Evolutionary conservation across 2,113 vertebrate genomes (phyloP).

Genomic region (Caretta caretta): DNA sequence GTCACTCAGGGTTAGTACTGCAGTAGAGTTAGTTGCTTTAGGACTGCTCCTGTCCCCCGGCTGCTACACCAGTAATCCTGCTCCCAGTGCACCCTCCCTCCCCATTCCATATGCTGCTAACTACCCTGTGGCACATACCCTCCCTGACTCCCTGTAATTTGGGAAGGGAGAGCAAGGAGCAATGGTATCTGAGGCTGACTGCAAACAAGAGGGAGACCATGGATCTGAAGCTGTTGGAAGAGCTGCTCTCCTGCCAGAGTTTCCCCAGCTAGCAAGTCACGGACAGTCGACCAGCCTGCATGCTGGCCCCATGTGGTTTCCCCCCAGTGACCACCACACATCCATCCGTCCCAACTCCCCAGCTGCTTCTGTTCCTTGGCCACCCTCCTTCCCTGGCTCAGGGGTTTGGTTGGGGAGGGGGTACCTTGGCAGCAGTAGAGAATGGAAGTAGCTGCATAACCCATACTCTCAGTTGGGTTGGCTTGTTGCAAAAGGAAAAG

Average conservation of each 20-base stretch:
- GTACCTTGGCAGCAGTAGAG: not conserved
- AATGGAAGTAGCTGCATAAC: not conserved
- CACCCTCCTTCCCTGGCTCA: not conserved
- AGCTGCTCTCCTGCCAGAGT: not conserved
- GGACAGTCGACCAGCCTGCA: not conserved
- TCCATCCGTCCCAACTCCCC: not conserved
- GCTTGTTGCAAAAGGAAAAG: not conserved
- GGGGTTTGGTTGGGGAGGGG: not conserved
- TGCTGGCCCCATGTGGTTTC: not conserved
- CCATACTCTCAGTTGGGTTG: fast-evolving
- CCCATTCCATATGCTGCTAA: not conserved
- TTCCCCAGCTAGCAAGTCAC: not conserved
- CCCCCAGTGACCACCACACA: not conserved
- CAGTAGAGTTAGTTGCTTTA: not conserved
- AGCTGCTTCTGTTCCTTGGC: not conserved
- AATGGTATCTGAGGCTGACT: not conserved
- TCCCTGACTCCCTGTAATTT: not conserved
- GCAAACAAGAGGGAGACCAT: not conserved
- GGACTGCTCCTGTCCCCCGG: not conserved
- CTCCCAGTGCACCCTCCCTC: not conserved
- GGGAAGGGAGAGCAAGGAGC: not conserved
- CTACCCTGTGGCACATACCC: not conserved
- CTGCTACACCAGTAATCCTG: not conserved
- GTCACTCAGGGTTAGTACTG: not conserved
- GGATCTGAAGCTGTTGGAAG: not conserved